Evolutionary conservation across 2,888 invertebrate species (phyloP).

Genomic region (Pyralis farinalis): DNA sequence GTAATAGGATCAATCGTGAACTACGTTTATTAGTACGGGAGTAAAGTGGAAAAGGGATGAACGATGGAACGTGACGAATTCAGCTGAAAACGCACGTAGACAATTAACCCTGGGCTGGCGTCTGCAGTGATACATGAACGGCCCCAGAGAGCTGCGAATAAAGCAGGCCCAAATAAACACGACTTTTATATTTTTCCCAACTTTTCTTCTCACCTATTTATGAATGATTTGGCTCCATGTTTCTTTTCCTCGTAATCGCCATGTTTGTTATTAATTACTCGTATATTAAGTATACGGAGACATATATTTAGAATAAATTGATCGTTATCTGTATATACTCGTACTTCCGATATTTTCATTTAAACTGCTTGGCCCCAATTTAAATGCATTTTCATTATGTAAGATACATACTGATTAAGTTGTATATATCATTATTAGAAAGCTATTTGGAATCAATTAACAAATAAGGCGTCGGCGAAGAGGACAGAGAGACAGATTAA

Average conservation of each 20-base stretch:
- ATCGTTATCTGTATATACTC: too few species aligned
- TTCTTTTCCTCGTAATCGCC: neutral
- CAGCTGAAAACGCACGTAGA: conserved; percentile 69
- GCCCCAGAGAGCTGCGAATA: conserved; percentile 44
- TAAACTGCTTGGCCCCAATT: too few species aligned
- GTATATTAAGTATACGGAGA: too few species aligned
- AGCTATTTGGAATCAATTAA: too few species aligned
- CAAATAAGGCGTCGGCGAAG: too few species aligned
- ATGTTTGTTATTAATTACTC: too few species aligned
- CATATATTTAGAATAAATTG: too few species aligned
- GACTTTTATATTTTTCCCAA: conserved; percentile 39
- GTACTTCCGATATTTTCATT: too few species aligned
- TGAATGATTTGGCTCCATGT: neutral
- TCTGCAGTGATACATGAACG: conserved; percentile 63
- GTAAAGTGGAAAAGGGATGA: conserved; percentile 20
- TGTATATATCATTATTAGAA: too few species aligned
- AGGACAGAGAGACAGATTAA: too few species aligned
- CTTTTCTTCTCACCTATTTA: conserved; percentile 31
- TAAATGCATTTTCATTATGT: too few species aligned
- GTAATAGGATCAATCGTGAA: conserved; percentile 17
- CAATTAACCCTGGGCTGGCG: conserved; percentile 67
- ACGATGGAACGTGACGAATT: conserved; percentile 58
- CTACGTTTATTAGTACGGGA: conserved; percentile 39
- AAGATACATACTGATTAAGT: too few species aligned
- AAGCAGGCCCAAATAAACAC: conserved; percentile 55